Evolutionary conservation across 1,140 invertebrate genomes (phyloP), one percentile per base, ranked within the genome.

Genomic region (Venturia canescens): DNA sequence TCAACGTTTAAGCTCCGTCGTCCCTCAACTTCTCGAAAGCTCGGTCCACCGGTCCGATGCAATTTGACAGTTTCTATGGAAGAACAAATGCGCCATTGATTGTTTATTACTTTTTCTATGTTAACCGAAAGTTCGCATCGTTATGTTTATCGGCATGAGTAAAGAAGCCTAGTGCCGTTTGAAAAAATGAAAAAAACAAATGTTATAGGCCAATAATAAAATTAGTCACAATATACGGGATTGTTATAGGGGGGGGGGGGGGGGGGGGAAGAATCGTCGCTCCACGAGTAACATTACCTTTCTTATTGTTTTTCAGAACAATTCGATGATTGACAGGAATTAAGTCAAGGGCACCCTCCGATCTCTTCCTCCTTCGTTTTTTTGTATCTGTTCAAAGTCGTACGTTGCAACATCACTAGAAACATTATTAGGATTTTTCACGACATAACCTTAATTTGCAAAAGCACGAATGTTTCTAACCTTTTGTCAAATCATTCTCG

Each of bases 271-370:
- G n/a, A n/a, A n/a, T n/a, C n/a, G n/a, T n/a, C n/a, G n/a, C n/a
- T n/a, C n/a, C n/a, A n/a, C n/a, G n/a, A n/a, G n/a, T 44, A 53
- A 67, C 44, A 27, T 21, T 83, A 87, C 88, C 86, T 84, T 80
- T 84, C 21, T 88, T 87, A 4, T 85, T 85, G 0, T 83, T 81
- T 60, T 84, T 84, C 5, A 80, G 79, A 15, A 84, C 60, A 57
- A 88, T 69, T 44, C 86, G 83, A n/a, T 89, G 86, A 69, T 88
- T 87, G 9, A 81, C 27, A 16, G 88, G 88, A 76, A 90, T 90
- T 15, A 89, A 70, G 82, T 89, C 85, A 11, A 89, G 80, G 0
- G 79, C 21, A 66, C 87, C 88, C 38, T 83, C 84, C 21, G 84
- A 84, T 27, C 78, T 79, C 15, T 66, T 69, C n/a, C 82, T 71